Conservation (phyloP, 2,113 vertebrate species). For the Seriola rivoliana region DNA sequence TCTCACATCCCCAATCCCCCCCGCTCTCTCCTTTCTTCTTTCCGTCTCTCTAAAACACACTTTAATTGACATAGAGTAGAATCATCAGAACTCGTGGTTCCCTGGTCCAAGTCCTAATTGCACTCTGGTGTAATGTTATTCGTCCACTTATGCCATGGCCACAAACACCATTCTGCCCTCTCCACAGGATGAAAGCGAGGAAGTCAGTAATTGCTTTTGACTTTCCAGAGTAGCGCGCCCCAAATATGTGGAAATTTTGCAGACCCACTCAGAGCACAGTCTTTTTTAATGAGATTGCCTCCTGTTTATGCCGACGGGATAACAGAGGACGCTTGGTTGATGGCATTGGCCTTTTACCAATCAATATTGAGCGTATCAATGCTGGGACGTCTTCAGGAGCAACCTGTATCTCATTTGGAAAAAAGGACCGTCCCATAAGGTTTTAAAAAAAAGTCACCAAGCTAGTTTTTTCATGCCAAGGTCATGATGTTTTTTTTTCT, state of each 20-base stretch:
- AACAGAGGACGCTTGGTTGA: conserved; percentile 61
- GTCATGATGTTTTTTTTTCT: conserved; percentile 1
- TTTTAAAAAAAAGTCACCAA: conserved; percentile 26
- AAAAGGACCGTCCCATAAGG: conserved; percentile 28
- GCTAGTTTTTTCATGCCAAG: conserved; percentile 22
- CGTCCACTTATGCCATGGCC: conserved; percentile 52
- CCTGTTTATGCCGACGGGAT: conserved; percentile 63
- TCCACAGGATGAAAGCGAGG: conserved; percentile 39
- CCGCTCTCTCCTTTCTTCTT: neutral
- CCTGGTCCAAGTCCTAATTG: conserved; percentile 66
- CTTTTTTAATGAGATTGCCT: conserved; percentile 77
- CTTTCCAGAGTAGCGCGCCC: conserved; percentile 50
- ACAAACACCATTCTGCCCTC: conserved; percentile 52
- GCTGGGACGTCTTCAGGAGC: conserved; percentile 35
- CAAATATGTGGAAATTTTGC: conserved; percentile 53
- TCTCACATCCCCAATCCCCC: conserved; percentile 3
- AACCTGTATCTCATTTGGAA: conserved; percentile 61
- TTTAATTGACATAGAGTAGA: conserved; percentile 45
- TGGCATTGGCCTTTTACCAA: conserved; percentile 62
- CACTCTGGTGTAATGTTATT: conserved; percentile 71
- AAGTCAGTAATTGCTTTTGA: conserved; percentile 73
- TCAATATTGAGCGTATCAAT: conserved; percentile 68
- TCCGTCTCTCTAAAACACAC: conserved; percentile 32
- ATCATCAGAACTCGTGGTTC: conserved; percentile 51
- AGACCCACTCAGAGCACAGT: conserved; percentile 33